phyloP scores from a whole-genome alignment of 1,140 invertebrate species.

The Ooceraea biroi region DNA sequence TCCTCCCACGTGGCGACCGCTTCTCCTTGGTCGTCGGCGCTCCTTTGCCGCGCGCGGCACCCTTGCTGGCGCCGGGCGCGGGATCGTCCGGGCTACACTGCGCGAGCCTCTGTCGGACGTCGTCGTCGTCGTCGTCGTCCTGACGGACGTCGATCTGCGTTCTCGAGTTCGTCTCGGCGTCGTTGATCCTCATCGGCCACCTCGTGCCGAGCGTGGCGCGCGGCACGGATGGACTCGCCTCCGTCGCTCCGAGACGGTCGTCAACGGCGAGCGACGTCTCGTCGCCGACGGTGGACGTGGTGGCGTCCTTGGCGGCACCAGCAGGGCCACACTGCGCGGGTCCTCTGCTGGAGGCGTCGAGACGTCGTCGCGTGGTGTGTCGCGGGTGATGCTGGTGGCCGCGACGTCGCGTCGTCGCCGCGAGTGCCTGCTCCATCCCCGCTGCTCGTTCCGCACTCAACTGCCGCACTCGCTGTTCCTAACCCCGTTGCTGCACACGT shows the following conservation, averaged over 20 bases:
- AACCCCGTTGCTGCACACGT: background rate
- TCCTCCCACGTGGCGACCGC: slow-evolving; percentile 27
- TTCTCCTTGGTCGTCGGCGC: slow-evolving; percentile 15
- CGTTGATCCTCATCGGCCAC: slow-evolving; percentile 47
- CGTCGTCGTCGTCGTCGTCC: slow-evolving; percentile 40
- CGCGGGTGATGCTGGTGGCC: slow-evolving; percentile 92
- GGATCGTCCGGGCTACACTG: slow-evolving; percentile 82
- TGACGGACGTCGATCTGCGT: background rate
- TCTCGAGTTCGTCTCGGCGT: background rate
- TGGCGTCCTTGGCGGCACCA: slow-evolving; percentile 78
- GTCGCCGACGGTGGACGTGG: slow-evolving; percentile 23
- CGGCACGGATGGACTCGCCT: slow-evolving; percentile 27
- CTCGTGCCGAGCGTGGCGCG: slow-evolving; percentile 43
- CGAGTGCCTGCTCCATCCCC: slow-evolving; percentile 87
- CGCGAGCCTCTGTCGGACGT: slow-evolving; percentile 81
- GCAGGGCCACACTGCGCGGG: slow-evolving; percentile 88
- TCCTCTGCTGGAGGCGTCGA: slow-evolving; percentile 85
- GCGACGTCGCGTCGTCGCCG: slow-evolving; percentile 88
- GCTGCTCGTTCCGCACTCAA: slow-evolving; percentile 38
- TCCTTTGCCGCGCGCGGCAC: slow-evolving; percentile 21
- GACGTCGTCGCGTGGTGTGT: slow-evolving; percentile 85
- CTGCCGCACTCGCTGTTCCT: slow-evolving; percentile 44
- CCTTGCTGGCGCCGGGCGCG: slow-evolving; percentile 26
- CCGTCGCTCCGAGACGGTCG: slow-evolving; percentile 33
- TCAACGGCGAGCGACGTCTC: slow-evolving; percentile 43